phyloP scores from a whole-genome alignment of 2,888 invertebrate species.

The Orchesellides sinensis region DNA sequence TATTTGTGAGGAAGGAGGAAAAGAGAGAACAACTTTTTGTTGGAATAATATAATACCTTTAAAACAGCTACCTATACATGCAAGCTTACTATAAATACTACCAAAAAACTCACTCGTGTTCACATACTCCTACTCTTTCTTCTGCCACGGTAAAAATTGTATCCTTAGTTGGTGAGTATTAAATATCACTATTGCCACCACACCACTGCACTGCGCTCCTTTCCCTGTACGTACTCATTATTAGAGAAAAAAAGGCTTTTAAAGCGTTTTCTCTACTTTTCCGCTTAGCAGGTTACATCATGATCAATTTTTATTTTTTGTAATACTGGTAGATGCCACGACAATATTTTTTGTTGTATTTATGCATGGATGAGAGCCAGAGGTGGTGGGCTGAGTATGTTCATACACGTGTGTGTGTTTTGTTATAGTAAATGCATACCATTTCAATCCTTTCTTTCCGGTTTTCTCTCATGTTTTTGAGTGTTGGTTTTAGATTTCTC shows the following conservation, averaged over 20 bases:
- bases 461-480: slow-evolving; percentile 28
- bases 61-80: background rate
- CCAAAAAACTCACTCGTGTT: slow-evolving; percentile 19
- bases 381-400: background rate
- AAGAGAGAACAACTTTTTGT: slow-evolving; percentile 35
- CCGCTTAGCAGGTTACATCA: slow-evolving; percentile 33
- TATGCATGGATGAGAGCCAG: background rate
- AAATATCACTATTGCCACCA: background rate
- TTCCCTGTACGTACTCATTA: slow-evolving; percentile 46
- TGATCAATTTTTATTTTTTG: background rate
- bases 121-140: slow-evolving; percentile 28
- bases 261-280: slow-evolving; percentile 42
- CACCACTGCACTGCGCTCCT: slow-evolving; percentile 31
- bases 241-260: slow-evolving; percentile 17
- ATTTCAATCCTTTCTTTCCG: slow-evolving; percentile 49
- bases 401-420: slow-evolving; percentile 14
- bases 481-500: slow-evolving; percentile 48
- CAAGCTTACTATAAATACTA: background rate
- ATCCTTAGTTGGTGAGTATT: background rate
- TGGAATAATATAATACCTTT: slow-evolving; percentile 20
- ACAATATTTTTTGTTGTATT: background rate
- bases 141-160: background rate
- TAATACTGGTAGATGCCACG: background rate
- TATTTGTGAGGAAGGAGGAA: slow-evolving; percentile 5
- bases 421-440: background rate